These are phyloP conservation scores for Bombus superbus DNA, from an alignment of 1,140 invertebrate genomes.

Conservation along the genomic window DNA sequence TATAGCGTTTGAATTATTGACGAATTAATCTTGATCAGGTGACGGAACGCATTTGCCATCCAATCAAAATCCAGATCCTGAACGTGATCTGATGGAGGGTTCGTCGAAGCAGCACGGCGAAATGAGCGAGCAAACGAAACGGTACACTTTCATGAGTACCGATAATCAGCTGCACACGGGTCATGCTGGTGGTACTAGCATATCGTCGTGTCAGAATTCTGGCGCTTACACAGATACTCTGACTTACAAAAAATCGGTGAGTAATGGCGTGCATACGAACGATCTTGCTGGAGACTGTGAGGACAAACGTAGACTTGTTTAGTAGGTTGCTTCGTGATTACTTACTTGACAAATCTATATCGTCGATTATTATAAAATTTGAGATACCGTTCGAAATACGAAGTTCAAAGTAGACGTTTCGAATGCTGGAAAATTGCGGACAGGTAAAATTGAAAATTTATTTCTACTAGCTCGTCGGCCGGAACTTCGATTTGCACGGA, in stretches of 20 bases:
- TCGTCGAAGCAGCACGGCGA: slow-evolving; percentile 78
- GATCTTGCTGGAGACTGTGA: neutral
- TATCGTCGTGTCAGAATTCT: slow-evolving; percentile 81
- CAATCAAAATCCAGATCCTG: slow-evolving; percentile 78
- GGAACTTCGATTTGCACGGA: no score
- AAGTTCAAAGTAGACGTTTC: no score
- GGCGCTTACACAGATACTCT: slow-evolving; percentile 80
- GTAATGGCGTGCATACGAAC: slow-evolving; percentile 37
- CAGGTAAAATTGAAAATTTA: no score
- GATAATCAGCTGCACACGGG: slow-evolving; percentile 79
- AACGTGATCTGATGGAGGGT: slow-evolving; percentile 81
- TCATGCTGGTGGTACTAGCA: slow-evolving; percentile 77
- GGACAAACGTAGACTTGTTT: neutral
- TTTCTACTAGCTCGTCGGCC: no score
- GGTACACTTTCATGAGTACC: slow-evolving; percentile 79
- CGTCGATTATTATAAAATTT: neutral
- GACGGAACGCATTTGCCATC: slow-evolving; percentile 78
- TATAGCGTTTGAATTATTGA: neutral
- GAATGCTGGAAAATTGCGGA: no score
- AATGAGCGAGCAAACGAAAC: slow-evolving; percentile 78
- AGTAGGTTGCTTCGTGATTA: neutral
- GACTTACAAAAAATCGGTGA: slow-evolving; percentile 80
- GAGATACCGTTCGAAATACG: neutral
- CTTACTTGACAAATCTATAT: neutral
- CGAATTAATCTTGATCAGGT: slow-evolving; percentile 61